Evolutionary conservation across 2,113 vertebrate species (phyloP), one percentile per base, ranked within the genome.

Genomic region (Protobothrops flavoviridis): DNA sequence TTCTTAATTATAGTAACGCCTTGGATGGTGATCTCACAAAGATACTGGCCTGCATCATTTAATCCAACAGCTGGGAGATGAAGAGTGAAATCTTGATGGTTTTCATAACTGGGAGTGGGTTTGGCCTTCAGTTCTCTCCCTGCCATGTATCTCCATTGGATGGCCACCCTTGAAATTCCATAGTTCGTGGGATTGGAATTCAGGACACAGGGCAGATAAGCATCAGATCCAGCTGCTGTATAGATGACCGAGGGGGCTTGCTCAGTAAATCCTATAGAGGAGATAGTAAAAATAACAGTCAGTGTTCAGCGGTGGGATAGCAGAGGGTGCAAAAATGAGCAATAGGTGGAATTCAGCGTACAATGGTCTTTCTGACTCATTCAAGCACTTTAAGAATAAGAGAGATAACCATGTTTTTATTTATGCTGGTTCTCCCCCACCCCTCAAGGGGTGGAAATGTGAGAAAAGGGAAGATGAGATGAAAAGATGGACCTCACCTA

Each of bases 231-330:
- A 53, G 95, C 96, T 89, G 92, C 97, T 39, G 96, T 94, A 0
- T 98, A 98, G 26, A 98, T 95, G 5, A 97, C 95, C 12, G 96
- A 91, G 20, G 90, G 95, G 29, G 3, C 0, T 90, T 91, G 91
- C 43, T 97, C 97, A 1, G 97, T 94, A 43, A 97, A 97, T 93
- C 97, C 98, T 98, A 93, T n/a, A 29, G 95, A 23, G 10, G 94
- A 93, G 86, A 93, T 91, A 93, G 48, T 93, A 45, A 91, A 56
- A 39, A 61, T 10, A 21, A 29, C 89, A 85, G 48, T 48, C 57
- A 21, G 55, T 3, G 91, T 89, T 81, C 1, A n/a, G n/a, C 17
- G 3, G 1, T 33, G 10, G 85, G 87, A 29, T 24, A n/a, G 45
- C 17, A 93, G 10, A 56, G 9, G 88, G 13, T 85, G 3, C 11